These are phyloP conservation scores for Halcyon senegalensis DNA, from an alignment of 2,113 vertebrate genomes.

Conservation along the genomic window DNA sequence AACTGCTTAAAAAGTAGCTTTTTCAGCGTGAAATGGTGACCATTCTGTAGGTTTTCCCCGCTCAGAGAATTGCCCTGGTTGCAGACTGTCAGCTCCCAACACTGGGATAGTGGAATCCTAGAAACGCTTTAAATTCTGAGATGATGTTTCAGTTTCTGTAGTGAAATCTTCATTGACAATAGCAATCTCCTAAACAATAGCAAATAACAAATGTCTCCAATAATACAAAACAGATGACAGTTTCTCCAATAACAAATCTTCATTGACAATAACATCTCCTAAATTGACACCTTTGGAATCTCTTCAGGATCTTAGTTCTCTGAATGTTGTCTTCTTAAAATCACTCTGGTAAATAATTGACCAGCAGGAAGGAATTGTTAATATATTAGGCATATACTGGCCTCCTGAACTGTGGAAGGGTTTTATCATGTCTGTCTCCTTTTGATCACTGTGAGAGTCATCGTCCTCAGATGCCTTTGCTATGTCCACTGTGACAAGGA, in stretches of 20 bases:
- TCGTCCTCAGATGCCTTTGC: background rate
- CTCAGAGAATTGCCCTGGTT: background rate
- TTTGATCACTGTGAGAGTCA: background rate
- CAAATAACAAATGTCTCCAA: too few relatives aligned
- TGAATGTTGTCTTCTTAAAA: background rate
- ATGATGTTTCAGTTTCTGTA: background rate
- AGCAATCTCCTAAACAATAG: too few relatives aligned
- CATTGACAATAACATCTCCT: background rate
- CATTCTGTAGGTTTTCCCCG: background rate
- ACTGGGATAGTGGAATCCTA: background rate
- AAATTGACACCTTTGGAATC: background rate
- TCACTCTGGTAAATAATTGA: background rate
- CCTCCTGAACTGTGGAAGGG: background rate
- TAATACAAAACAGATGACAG: too few relatives aligned
- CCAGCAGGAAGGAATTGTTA: fast-evolving
- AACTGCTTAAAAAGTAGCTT: background rate
- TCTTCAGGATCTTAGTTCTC: background rate
- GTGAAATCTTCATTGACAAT: background rate
- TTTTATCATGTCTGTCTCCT: background rate
- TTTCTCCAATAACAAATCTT: too few relatives aligned
- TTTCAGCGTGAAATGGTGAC: background rate
- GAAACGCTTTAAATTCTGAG: background rate
- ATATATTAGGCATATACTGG: background rate
- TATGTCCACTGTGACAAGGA: background rate
- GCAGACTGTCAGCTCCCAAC: background rate